These are phyloP conservation scores for Drosophila jambulina DNA, from an alignment of 1,140 invertebrate genomes.

Conservation along the genomic window DNA sequence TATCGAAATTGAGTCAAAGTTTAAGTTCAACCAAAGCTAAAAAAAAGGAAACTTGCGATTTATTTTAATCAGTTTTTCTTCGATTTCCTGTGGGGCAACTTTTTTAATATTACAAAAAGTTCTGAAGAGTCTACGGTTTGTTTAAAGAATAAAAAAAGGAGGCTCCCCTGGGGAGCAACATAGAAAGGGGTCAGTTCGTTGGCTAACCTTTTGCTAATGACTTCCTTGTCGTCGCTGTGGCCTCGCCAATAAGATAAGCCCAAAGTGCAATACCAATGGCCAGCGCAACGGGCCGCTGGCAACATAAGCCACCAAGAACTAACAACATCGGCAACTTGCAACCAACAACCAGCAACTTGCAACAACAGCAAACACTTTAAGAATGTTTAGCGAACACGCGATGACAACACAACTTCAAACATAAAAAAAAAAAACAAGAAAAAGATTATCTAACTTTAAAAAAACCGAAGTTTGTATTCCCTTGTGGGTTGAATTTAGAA, in stretches of 20 bases:
- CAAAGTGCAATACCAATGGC: conserved; percentile 39
- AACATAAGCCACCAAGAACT: conserved; percentile 11
- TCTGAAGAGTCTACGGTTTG: neutral
- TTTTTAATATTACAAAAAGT: conserved; percentile 19
- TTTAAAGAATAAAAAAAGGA: neutral
- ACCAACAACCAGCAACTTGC: conserved; percentile 4
- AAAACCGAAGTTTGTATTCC: neutral
- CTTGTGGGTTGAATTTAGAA: neutral
- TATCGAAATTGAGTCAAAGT: conserved; percentile 11
- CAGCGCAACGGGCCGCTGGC: conserved; percentile 20
- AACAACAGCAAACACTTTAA: conserved; percentile 48
- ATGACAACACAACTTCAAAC: conserved; percentile 36
- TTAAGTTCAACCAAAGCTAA: neutral
- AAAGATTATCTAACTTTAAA: neutral
- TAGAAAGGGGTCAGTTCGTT: conserved; percentile 34
- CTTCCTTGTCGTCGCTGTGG: conserved; percentile 50
- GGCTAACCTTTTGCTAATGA: conserved; percentile 59
- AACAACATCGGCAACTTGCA: conserved; percentile 17
- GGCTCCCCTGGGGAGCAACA: neutral
- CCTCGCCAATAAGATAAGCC: conserved; percentile 58
- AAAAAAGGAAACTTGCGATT: conserved; percentile 2
- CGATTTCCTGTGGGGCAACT: neutral
- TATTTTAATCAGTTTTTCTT: conserved; percentile 15
- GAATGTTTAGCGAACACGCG: conserved; percentile 60
- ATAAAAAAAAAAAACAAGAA: neutral